These are phyloP conservation scores for Saccostrea cuccullata DNA, from an alignment of 1,140 invertebrate genomes.

Conservation along the genomic window DNA sequence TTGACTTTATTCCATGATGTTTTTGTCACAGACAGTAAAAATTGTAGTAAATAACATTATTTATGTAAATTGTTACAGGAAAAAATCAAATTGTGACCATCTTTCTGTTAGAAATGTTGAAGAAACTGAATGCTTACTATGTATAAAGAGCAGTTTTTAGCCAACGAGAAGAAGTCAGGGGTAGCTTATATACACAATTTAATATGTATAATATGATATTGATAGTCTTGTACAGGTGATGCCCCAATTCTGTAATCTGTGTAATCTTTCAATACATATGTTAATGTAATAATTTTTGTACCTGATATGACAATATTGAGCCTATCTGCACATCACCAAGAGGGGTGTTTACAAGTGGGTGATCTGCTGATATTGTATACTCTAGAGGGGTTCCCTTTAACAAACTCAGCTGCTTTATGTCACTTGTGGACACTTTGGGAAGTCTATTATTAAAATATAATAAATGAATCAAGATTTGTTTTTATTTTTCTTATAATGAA, in stretches of 20 bases:
- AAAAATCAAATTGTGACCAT: neutral
- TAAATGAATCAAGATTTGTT: neutral
- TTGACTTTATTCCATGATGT: constrained; percentile 58
- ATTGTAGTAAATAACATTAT: neutral
- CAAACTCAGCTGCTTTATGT: neutral
- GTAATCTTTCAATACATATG: no score
- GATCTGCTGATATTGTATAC: constrained; percentile 8
- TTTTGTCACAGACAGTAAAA: constrained; percentile 49
- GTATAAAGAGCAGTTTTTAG: no score
- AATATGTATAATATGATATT: no score
- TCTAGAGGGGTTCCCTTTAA: constrained; percentile 4
- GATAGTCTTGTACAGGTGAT: no score
- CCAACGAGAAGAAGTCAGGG: no score
- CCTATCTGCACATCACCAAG: constrained; percentile 41
- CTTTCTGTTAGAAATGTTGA: neutral
- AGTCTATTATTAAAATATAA: neutral
- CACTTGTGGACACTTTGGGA: neutral
- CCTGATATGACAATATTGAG: constrained; percentile 45
- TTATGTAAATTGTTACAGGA: neutral
- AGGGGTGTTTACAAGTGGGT: constrained; percentile 18
- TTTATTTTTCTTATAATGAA: constrained; percentile 14
- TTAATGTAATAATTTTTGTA: neutral
- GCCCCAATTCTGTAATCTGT: no score
- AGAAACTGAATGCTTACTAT: neutral
- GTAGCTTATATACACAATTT: no score